A percentile compares a stretch with the other conserved stretches of the same genome.
Evolutionary conservation across 2,113 vertebrate species (phyloP).

Genomic region (Oxyura jamaicensis): DNA sequence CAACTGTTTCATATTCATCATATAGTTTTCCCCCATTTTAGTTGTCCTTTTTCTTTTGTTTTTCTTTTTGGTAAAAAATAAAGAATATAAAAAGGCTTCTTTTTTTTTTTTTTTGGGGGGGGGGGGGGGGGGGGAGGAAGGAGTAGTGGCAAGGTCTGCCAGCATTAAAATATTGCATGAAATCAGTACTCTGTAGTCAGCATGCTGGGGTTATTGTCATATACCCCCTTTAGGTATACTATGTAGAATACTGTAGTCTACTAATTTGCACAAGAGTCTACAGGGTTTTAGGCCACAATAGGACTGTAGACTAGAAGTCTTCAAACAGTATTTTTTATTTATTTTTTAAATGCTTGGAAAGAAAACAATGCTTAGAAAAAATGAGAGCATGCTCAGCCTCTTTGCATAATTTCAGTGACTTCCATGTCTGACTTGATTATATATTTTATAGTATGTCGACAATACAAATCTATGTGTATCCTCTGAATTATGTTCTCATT

Average conservation of each 20-base stretch:
- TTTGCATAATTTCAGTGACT: neutral
- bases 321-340: neutral
- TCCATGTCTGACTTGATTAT: neutral
- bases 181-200: neutral
- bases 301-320: neutral
- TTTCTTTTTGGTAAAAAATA: neutral
- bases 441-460: neutral
- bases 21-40: neutral
- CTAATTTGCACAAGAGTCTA: neutral
- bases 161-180: neutral
- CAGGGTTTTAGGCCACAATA: neutral
- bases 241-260: neutral
- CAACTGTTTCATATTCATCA: neutral
- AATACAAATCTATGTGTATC: neutral
- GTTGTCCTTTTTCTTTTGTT: neutral
- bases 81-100: neutral
- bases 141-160: neutral
- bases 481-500: neutral
- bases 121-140: neutral
- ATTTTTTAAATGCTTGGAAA: neutral
- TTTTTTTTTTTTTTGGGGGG: neutral
- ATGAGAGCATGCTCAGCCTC: neutral
- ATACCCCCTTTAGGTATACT: neutral
- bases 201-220: neutral
- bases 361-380: neutral